A percentile compares a stretch with the other conserved stretches of the same genome.
Evolutionary conservation across 2,888 invertebrate genomes (phyloP).

Genomic region (Augochlorella aurata): DNA sequence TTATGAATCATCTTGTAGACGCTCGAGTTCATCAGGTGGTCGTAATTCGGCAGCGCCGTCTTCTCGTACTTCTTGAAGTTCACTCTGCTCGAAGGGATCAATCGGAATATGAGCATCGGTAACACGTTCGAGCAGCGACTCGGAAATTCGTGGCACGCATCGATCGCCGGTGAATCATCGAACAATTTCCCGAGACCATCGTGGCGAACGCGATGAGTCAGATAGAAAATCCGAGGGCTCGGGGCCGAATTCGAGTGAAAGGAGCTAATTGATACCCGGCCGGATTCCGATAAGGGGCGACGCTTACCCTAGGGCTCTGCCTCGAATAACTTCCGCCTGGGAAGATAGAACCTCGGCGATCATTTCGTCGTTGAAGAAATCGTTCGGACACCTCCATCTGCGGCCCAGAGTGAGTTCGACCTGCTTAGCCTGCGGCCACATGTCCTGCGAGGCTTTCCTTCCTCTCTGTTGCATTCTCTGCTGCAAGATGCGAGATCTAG

Average conservation of each 20-base stretch:
- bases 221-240: background rate
- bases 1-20: slow-evolving; percentile 91
- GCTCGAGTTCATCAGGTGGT: slow-evolving; percentile 90
- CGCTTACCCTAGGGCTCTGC: slow-evolving; percentile 92
- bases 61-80: slow-evolving; percentile 96
- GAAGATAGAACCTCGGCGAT: slow-evolving; percentile 92
- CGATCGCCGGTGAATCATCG: background rate
- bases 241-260: background rate
- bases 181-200: background rate
- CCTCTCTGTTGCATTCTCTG: slow-evolving; percentile 71
- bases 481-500: slow-evolving; percentile 61
- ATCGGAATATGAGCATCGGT: background rate
- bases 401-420: slow-evolving; percentile 90
- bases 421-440: slow-evolving; percentile 87
- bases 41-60: slow-evolving; percentile 85
- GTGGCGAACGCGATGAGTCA: background rate
- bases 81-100: slow-evolving; percentile 84
- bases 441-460: slow-evolving; percentile 76
- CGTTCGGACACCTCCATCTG: slow-evolving; percentile 91
- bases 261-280: background rate
- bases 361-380: slow-evolving; percentile 94
- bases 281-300: background rate
- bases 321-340: slow-evolving; percentile 93
- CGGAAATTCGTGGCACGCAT: background rate
- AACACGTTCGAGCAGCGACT: background rate